phyloP scores from a whole-genome alignment of 2,888 invertebrate genomes.

The Dorcus hopei region DNA sequence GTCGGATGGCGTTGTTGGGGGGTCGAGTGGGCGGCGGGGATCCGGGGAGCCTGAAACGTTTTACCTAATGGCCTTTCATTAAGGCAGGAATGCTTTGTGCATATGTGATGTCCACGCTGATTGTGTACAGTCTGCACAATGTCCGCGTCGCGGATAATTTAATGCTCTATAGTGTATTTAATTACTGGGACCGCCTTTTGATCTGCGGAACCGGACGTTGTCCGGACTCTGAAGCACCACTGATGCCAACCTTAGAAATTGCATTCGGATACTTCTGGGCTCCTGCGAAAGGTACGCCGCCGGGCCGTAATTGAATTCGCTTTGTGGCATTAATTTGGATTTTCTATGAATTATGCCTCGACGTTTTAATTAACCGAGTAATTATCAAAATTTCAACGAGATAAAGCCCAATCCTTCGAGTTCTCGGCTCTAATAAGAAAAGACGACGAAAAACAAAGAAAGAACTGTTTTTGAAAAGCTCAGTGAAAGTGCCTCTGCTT shows the following conservation, averaged over 20 bases:
- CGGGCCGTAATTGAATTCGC: slow-evolving; percentile 32
- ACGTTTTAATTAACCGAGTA: slow-evolving; percentile 9
- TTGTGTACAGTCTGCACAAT: slow-evolving; percentile 43
- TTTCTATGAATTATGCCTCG: slow-evolving; percentile 6
- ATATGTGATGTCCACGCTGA: slow-evolving; percentile 49
- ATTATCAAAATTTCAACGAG: slow-evolving; percentile 2
- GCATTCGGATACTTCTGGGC: slow-evolving; percentile 26
- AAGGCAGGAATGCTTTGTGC: slow-evolving; percentile 50
- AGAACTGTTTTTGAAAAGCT: background rate
- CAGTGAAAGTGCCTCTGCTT: background rate
- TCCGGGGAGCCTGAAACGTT: slow-evolving; percentile 37
- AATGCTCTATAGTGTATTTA: slow-evolving; percentile 50
- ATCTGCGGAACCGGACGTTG: slow-evolving; percentile 43
- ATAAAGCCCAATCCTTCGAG: slow-evolving; percentile 1
- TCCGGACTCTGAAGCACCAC: slow-evolving; percentile 41
- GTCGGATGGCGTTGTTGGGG: background rate
- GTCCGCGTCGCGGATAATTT: slow-evolving; percentile 42
- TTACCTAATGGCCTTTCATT: slow-evolving; percentile 51
- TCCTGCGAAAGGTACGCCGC: background rate
- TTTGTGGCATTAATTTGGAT: slow-evolving; percentile 24
- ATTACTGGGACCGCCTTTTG: slow-evolving; percentile 46
- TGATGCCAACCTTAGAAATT: slow-evolving; percentile 39
- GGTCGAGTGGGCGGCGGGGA: background rate
- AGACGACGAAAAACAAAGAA: background rate
- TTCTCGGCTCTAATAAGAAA: background rate